phyloP scores from a whole-genome alignment of 2,888 invertebrate species.

The Cantharis rustica region DNA sequence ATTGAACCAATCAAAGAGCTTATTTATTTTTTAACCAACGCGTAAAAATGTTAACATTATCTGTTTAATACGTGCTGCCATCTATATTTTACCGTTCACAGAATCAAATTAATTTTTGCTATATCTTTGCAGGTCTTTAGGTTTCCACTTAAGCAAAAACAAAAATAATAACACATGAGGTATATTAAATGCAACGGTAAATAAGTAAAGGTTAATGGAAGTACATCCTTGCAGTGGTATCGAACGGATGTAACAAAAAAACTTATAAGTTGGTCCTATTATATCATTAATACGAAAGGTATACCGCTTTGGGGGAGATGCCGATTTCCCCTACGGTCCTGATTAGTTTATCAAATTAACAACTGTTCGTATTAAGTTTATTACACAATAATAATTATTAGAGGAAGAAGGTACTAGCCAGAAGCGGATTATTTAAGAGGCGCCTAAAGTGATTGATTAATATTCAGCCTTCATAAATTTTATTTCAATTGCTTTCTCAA shows the following conservation, averaged over 20 bases:
- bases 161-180: not conserved
- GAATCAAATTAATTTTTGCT: not conserved
- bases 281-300: not conserved
- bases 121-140: not conserved
- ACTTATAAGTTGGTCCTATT: not conserved
- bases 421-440: not conserved
- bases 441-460: not conserved
- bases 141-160: not conserved
- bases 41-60: not conserved
- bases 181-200: not conserved
- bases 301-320: not conserved
- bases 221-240: not conserved
- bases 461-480: not conserved
- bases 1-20: not conserved
- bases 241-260: not conserved
- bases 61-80: not conserved
- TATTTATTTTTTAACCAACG: not conserved
- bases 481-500: not conserved
- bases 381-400: not conserved
- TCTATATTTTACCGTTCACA: not conserved
- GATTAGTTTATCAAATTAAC: not conserved
- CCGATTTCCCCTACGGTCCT: not conserved
- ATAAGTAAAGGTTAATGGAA: not conserved
- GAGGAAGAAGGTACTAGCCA: not conserved
- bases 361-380: not conserved